These are phyloP conservation scores for Bombus waltoni DNA, from an alignment of 1,140 invertebrate species.

Conservation along the genomic window DNA sequence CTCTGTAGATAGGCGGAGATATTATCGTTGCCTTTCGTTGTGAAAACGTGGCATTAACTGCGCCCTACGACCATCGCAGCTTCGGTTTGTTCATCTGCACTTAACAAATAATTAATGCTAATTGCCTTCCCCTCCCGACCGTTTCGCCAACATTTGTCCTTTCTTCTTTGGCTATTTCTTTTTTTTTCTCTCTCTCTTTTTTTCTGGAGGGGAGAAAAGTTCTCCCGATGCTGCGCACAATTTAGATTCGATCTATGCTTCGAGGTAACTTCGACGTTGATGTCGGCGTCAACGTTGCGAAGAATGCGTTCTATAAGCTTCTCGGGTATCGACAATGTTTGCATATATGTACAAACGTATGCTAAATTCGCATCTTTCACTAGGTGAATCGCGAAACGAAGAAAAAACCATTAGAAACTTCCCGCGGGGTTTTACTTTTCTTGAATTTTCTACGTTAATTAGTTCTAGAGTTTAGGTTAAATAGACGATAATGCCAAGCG, in stretches of 20 bases:
- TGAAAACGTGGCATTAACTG: constrained; percentile 77
- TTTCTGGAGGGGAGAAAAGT: background rate
- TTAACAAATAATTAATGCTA: constrained; percentile 59
- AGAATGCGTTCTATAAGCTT: background rate
- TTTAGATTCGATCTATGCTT: background rate
- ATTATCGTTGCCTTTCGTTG: constrained; percentile 71
- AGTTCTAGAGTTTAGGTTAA: background rate
- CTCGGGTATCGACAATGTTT: background rate
- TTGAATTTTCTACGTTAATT: background rate
- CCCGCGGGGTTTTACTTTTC: background rate
- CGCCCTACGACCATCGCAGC: constrained; percentile 29
- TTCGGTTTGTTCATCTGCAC: constrained; percentile 19
- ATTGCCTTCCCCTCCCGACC: constrained; percentile 41
- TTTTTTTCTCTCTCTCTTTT: too few species aligned
- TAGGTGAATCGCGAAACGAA: too few species aligned
- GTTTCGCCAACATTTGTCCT: constrained; percentile 12
- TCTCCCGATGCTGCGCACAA: background rate
- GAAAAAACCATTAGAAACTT: constrained; percentile 28
- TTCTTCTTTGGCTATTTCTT: background rate
- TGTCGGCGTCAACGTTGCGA: background rate
- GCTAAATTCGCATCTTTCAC: background rate
- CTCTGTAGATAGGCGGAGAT: constrained; percentile 68
- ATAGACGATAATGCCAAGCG: background rate
- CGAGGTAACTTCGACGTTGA: background rate
- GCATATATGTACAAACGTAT: background rate